Evolutionary conservation across 23 tunicate genomes (phyloP).

Genomic region (Oikopleura dioica): DNA sequence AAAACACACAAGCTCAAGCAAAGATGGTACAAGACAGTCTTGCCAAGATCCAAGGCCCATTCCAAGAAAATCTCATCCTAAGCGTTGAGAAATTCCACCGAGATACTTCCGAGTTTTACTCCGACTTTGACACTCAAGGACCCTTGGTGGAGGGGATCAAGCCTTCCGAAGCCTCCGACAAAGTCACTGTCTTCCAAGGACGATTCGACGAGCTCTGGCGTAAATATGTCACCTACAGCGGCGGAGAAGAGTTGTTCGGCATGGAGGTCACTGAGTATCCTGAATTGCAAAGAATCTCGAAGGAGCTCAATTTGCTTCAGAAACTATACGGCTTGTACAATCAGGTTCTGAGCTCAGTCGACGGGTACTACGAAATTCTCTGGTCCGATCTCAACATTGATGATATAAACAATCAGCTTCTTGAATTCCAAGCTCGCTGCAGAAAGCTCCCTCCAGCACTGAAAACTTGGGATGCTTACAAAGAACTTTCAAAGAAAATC

Average conservation of each 20-base stretch:
- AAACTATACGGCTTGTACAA: constrained; percentile 91
- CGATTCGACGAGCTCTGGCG: constrained; percentile 95
- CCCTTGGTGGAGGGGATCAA: constrained; percentile 84
- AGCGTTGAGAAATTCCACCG: constrained; percentile 77
- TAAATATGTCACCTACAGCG: constrained; percentile 66
- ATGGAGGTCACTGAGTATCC: constrained; percentile 81
- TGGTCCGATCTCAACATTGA: constrained; percentile 97
- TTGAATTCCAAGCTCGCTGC: constrained; percentile 95
- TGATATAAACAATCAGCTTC: constrained; percentile 70
- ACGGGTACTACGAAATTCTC: constrained; percentile 77
- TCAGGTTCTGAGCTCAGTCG: constrained; percentile 81
- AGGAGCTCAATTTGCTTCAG: constrained; percentile 80
- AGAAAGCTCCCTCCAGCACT: constrained; percentile 89
- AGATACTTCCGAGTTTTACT: constrained; percentile 59
- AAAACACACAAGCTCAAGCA: constrained; percentile 54
- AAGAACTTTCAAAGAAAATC: constrained; percentile 58
- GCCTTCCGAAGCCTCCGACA: constrained; percentile 80
- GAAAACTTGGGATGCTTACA: constrained; percentile 90
- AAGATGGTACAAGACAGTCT: constrained; percentile 49
- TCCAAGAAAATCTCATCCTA: constrained; percentile 35
- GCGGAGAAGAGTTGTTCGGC: constrained; percentile 92
- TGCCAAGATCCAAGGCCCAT: constrained; percentile 62
- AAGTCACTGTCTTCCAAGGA: constrained; percentile 70
- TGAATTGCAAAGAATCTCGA: constrained; percentile 45
- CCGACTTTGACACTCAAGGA: constrained; percentile 52